Base-by-base conservation (phyloP, 2,888 invertebrate species). In the Gisinianus flammeolus region DNA sequence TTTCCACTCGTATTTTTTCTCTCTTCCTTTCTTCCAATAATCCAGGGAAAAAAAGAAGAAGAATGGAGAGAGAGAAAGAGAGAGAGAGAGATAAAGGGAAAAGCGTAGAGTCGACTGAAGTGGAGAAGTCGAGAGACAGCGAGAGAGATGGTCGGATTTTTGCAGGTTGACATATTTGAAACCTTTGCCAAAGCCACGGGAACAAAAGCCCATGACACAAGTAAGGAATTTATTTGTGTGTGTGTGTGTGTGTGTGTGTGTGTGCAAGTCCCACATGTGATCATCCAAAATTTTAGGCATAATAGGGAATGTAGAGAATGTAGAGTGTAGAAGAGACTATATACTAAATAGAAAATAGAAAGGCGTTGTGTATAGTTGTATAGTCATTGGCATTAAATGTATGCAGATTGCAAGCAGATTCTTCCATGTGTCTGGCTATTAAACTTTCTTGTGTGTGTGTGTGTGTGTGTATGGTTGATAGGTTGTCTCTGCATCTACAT, bases 141-240 rank as follows among this genome's bases (percentile, higher is more conserved):
- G n/a, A 56, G n/a, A 22, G 8, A 56, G n/a, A 35, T 35, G 35
- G 12, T 8, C 6, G n/a, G 6, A 33, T 69, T 69, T 69, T 44
- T 69, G 69, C n/a, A 69, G 35, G 44, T 69, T 44, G 69, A 44
- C 44, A 69, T 69, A 69, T 69, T 31, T 22, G 44, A 44, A 69
- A 35, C 22, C 22, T 69, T 69, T 69, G 69, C 35, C 44, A 44
- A 35, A 35, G 68, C 22, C 22, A 22, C 6, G 44, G 16, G 24
- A 22, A 33, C 68, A 68, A 33, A 35, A 5, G 35, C 35, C n/a
- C 12, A 19, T 44, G 2, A 4, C 3, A 6, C n/a, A 44, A 44
- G 44, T 44, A 12, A 16, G 44, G 44, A 44, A 44, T 44, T 19
- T 44, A n/a, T n/a, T n/a, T n/a, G n/a, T n/a, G n/a, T n/a, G n/a